Evolutionary conservation across 2,113 vertebrate species (phyloP), one percentile per base, ranked within the genome.

Genomic region (Oenanthe melanoleuca): DNA sequence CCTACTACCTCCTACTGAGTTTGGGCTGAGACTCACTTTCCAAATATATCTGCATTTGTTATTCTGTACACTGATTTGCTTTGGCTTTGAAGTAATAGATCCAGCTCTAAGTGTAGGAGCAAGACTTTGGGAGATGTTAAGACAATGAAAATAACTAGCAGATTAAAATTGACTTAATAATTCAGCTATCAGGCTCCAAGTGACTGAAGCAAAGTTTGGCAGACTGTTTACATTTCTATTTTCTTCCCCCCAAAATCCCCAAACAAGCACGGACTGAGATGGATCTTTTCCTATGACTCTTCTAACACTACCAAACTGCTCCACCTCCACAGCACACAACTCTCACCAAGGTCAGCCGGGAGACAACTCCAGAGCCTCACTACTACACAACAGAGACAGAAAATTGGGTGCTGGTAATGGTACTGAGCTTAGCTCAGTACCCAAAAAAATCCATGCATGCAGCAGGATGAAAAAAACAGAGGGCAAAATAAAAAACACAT

Each of bases 21-120:
- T 64, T 86, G 73, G 53, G 21, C 14, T 66, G 37, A 89, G 55
- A 50, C 28, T 45, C 60, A 40, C 16, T 93, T 90, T 74, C 89
- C 63, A 86, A 81, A 75, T 34, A 61, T 52, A 72, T 65, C 64
- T 90, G 16, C 33, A 65, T 79, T 84, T 92, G 29, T 74, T 88
- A 93, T 88, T 72, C 55, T 69, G 63, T 26, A 40, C 70, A 60
- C 26, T 64, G 72, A 80, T 86, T 88, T 91, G 5, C 4, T 71
- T 92, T 89, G 31, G 69, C 65, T 85, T 94, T 92, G 17, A 75
- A 92, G 89, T 53, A 88, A 82, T 16, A 85, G 61, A 61, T 56
- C 4, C 65, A 67, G 13, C 25, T 82, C 34, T 40, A 67, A 75
- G 8, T 29, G 31, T 34, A 53, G 22, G 9, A 74, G 22, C 9